Conservation (phyloP, 2,113 vertebrate genomes). For the Verasper variegatus region DNA sequence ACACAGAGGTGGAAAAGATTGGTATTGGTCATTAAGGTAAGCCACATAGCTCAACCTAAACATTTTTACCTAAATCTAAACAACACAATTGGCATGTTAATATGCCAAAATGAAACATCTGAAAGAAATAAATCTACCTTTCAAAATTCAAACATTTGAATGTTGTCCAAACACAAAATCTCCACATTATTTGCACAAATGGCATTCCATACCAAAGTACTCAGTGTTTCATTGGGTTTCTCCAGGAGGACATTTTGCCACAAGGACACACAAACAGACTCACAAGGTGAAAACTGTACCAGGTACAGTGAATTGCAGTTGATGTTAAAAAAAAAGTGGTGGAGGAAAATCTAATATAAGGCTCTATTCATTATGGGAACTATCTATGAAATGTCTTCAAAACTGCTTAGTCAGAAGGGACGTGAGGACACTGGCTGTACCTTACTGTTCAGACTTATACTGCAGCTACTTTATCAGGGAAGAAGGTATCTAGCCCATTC, state of each 20-base stretch:
- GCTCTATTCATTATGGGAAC: slow-evolving; percentile 30
- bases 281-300: background rate
- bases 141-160: too few relatives aligned
- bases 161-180: too few relatives aligned
- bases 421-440: slow-evolving; percentile 25
- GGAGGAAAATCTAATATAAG: slow-evolving; percentile 15
- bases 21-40: too few relatives aligned
- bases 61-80: too few relatives aligned
- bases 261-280: background rate
- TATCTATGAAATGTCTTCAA: slow-evolving; percentile 19
- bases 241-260: too few relatives aligned
- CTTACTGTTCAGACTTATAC: slow-evolving; percentile 37
- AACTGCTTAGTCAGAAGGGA: slow-evolving; percentile 32
- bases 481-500: slow-evolving; percentile 9
- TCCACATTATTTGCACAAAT: background rate
- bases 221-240: too few relatives aligned
- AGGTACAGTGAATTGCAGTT: background rate
- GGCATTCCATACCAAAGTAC: background rate
- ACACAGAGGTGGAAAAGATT: too few relatives aligned
- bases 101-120: too few relatives aligned
- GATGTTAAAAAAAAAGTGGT: background rate
- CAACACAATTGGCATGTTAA: too few relatives aligned
- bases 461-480: slow-evolving; percentile 35
- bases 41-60: too few relatives aligned
- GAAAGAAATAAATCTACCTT: too few relatives aligned